Conservation (phyloP, 2,888 invertebrate species). For the Polymixis flavicincta region DNA sequence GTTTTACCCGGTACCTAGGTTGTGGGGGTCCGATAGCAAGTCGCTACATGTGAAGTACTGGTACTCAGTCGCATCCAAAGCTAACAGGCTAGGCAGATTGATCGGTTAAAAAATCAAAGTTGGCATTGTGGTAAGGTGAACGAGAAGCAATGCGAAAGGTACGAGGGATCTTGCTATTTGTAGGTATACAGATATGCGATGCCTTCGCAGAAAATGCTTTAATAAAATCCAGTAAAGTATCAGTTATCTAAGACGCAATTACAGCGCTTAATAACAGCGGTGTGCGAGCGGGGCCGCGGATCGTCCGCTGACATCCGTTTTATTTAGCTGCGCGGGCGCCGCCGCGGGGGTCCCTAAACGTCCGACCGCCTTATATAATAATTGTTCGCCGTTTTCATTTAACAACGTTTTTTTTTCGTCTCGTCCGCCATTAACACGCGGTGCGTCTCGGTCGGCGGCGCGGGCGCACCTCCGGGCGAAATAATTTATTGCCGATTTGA, state of each 20-base stretch:
- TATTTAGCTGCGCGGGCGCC: constrained; percentile 50
- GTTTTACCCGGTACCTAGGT: no score
- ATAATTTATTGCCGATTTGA: constrained; percentile 85
- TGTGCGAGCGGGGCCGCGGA: constrained; percentile 28
- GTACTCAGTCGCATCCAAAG: no score
- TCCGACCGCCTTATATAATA: constrained; percentile 76
- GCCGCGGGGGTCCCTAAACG: constrained; percentile 71
- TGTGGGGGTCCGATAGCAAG: no score
- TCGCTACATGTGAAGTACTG: no score
- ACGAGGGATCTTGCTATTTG: constrained; percentile 24
- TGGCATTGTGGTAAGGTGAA: constrained; percentile 46
- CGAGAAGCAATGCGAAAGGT: constrained; percentile 16
- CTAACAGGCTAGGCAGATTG: no score
- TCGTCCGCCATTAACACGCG: constrained; percentile 76
- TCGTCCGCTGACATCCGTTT: constrained; percentile 61
- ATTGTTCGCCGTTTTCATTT: constrained; percentile 84
- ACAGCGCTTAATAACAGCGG: constrained; percentile 48
- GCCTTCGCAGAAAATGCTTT: constrained; percentile 32
- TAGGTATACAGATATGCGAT: constrained; percentile 17
- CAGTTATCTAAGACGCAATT: constrained; percentile 60
- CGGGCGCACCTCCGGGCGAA: constrained; percentile 80
- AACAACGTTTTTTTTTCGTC: constrained; percentile 73
- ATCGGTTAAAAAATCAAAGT: not conserved
- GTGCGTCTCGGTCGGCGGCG: constrained; percentile 77
- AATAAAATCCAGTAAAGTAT: constrained; percentile 51